Evolutionary conservation across 2,888 invertebrate species (phyloP).

Genomic region (Drosophila siamana): DNA sequence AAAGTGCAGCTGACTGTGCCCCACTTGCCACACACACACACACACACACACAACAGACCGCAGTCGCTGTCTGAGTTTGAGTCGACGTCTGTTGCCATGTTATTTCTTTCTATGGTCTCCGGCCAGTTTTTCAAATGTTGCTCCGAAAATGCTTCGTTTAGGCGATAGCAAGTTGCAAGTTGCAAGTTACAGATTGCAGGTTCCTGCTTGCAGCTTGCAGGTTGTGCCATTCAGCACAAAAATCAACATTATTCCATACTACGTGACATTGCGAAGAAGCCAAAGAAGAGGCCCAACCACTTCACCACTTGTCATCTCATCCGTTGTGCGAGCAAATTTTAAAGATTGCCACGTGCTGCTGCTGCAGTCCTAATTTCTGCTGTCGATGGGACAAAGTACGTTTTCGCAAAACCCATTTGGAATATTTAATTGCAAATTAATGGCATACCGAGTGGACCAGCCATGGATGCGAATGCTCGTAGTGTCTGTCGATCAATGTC

Average conservation of each 20-base stretch:
- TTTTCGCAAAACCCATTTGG: conserved; percentile 35
- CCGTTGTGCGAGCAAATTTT: conserved; percentile 28
- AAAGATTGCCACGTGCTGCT: conserved; percentile 20
- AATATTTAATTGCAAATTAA: conserved; percentile 46
- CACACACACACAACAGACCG: no score
- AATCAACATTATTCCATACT: conserved; percentile 58
- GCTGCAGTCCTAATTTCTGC: conserved; percentile 21
- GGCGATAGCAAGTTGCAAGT: conserved; percentile 11
- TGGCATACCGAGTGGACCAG: conserved; percentile 16
- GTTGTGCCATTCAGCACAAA: conserved; percentile 42
- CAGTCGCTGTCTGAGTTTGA: conserved; percentile 3
- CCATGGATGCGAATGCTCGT: neutral
- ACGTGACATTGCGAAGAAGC: conserved; percentile 51
- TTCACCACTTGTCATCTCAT: conserved; percentile 34
- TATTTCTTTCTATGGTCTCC: conserved; percentile 36
- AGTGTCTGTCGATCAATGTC: neutral
- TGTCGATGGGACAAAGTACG: conserved; percentile 32
- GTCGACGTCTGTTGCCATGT: conserved; percentile 28
- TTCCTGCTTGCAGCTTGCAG: conserved; percentile 6
- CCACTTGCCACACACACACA: conserved; percentile 19
- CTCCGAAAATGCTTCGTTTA: conserved; percentile 34
- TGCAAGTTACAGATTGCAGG: conserved; percentile 14
- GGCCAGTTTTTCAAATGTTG: conserved; percentile 48
- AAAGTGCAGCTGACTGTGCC: conserved; percentile 31
- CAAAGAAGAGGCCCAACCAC: conserved; percentile 28